Evolutionary conservation across 2,797 vertebrate genomes (phyloP), one percentile per base, ranked within the genome.

Genomic region (Scolopax bukidnonensis): DNA sequence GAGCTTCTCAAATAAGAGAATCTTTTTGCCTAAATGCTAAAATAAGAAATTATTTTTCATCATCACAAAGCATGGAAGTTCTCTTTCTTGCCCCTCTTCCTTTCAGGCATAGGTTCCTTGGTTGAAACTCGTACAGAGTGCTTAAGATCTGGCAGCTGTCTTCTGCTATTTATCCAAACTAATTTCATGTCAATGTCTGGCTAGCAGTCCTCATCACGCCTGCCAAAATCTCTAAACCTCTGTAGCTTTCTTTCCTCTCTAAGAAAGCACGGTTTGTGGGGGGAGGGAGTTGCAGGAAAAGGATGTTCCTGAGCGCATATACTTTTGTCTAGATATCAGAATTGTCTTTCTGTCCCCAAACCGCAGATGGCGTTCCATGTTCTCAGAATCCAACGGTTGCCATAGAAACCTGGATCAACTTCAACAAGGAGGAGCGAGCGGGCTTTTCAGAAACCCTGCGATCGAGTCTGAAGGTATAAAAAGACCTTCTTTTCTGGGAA

Each of bases 361-460:
- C 96, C 33, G 5, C 95, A 99, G 99, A 99, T 98, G 99, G 99
- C 9, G 99, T 99, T 92, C 99, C 99, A 1, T 99, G 98, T 96
- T 99, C 99, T 93, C 99, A 99, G 98, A 99, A 99, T 96, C 99
- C 99, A 89, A 98, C 97, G 21, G 96, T 97, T 96, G 99, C 99
- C 59, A 99, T 99, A 50, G 98, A 98, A 96, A 98, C 99, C 4
- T 99, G 99, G 99, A 99, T 99, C 95, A 99, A 99, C 96, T 98
- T 99, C 97, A 99, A 99, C 97, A 99, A 99, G 98, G 99, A 99
- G 85, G 99, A 99, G 94, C 98, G 99, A 93, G 99, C 98, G 6
- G 98, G 98, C 96, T 99, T 99, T 96, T 98, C 98, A 12, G 99
- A 99, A 77, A 98, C 98, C 11, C 99, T 99, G 28, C 98, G 96